These are phyloP conservation scores for Galagoides demidoff DNA, from an alignment of 2,797 vertebrate genomes.

Conservation along the genomic window DNA sequence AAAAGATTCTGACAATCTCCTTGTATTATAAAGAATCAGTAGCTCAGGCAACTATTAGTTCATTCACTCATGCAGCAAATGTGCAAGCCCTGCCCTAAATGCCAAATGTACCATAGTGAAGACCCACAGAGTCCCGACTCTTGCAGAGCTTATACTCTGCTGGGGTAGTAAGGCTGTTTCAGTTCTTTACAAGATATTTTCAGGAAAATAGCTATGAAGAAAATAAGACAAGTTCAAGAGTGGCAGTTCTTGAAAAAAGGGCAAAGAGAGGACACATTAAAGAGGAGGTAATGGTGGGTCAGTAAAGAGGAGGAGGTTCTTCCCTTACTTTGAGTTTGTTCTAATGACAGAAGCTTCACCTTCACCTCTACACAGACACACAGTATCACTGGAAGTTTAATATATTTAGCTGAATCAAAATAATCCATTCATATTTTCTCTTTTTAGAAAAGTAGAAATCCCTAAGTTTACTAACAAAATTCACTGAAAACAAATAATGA, in stretches of 20 bases:
- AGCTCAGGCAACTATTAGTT: not conserved
- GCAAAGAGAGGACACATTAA: too few species aligned
- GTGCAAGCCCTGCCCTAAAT: not conserved
- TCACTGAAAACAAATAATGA: constrained; percentile 54
- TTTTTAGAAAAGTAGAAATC: constrained; percentile 32
- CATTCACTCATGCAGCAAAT: not conserved
- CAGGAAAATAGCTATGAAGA: not conserved
- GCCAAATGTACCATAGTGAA: not conserved
- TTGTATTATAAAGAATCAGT: not conserved
- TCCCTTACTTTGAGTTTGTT: not conserved
- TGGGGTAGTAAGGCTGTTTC: not conserved
- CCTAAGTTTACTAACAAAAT: constrained; percentile 36
- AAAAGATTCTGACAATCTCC: not conserved
- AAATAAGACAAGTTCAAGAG: not conserved
- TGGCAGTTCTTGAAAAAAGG: not conserved
- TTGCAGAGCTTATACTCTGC: not conserved
- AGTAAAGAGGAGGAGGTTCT: not conserved
- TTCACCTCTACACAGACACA: too few species aligned
- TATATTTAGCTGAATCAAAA: constrained; percentile 21
- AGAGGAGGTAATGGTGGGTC: not conserved
- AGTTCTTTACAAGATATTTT: not conserved
- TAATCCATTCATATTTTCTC: constrained; percentile 21
- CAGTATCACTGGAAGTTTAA: not conserved
- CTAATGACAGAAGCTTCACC: not conserved
- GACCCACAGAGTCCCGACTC: not conserved